Evolutionary conservation across 2,888 invertebrate genomes (phyloP).

Genomic region (Strigamia maritima): DNA sequence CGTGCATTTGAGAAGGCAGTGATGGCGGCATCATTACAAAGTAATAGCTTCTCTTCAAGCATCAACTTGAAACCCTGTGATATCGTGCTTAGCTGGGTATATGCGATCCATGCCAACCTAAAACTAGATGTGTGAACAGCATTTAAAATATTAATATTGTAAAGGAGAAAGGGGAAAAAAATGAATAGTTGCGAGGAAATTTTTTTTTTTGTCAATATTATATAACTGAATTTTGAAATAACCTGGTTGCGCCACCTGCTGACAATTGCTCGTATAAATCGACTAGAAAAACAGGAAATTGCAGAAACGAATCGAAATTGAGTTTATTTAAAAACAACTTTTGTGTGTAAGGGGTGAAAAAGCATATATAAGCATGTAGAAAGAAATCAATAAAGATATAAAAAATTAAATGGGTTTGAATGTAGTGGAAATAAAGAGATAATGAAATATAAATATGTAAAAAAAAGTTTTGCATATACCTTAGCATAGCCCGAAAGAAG

Average conservation of each 20-base stretch:
- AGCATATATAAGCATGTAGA: not conserved
- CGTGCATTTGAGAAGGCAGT: not conserved
- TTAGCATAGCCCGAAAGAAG: not conserved
- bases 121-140: slow-evolving; percentile 4
- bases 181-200: not conserved
- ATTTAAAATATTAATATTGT: not conserved
- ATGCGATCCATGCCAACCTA: not conserved
- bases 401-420: not conserved
- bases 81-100: not conserved
- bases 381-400: not conserved
- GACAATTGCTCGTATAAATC: not conserved
- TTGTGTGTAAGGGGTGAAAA: not conserved
- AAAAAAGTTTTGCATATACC: not conserved
- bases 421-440: slow-evolving; percentile 4
- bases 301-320: not conserved
- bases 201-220: not conserved
- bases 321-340: slow-evolving; percentile 4
- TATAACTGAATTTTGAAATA: not conserved
- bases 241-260: not conserved
- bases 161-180: not conserved
- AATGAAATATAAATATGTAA: not conserved
- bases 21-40: slow-evolving; percentile 4
- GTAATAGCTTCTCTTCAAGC: slow-evolving; percentile 4
- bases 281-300: not conserved
- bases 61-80: not conserved